A percentile compares a stretch with the other conserved stretches of the same genome.
These are phyloP conservation scores for Oedothorax gibbosus DNA, from an alignment of 1,140 invertebrate genomes.

Conservation along the genomic window DNA sequence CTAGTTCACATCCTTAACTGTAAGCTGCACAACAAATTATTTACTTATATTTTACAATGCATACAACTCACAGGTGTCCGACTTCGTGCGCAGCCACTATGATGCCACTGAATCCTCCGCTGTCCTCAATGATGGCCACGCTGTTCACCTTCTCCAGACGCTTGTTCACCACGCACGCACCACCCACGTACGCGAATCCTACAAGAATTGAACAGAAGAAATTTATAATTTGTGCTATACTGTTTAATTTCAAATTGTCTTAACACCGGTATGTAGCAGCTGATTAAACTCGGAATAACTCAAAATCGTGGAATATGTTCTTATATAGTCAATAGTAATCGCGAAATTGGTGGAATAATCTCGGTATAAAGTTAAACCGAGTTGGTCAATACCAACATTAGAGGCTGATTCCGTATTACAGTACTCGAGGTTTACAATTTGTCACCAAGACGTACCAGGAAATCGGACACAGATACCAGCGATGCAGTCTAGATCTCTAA, in stretches of 20 bases:
- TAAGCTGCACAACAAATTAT: too few relatives aligned
- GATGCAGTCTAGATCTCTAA: too few relatives aligned
- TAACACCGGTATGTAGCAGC: too few relatives aligned
- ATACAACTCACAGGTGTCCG: constrained; percentile 88
- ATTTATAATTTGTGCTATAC: neutral
- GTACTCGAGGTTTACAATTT: too few relatives aligned
- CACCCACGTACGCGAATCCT: constrained; percentile 96
- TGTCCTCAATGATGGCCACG: constrained; percentile 95
- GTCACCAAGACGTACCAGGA: too few relatives aligned
- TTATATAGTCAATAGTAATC: neutral
- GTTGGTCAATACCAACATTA: neutral
- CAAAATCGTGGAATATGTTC: neutral
- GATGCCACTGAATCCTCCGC: constrained; percentile 94
- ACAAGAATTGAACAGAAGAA: constrained; percentile 45
- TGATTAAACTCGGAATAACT: neutral
- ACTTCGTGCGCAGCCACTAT: constrained; percentile 97
- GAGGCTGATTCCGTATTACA: neutral
- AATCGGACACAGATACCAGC: too few relatives aligned
- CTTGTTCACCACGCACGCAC: constrained; percentile 95
- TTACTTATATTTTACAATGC: too few relatives aligned
- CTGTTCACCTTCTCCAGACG: constrained; percentile 95
- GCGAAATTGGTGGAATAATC: neutral
- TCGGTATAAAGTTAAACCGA: neutral
- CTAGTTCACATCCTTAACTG: too few relatives aligned
- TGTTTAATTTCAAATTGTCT: too few relatives aligned